Evolutionary conservation across 2,888 invertebrate species (phyloP).

Genomic region (Aphodius sticticus): DNA sequence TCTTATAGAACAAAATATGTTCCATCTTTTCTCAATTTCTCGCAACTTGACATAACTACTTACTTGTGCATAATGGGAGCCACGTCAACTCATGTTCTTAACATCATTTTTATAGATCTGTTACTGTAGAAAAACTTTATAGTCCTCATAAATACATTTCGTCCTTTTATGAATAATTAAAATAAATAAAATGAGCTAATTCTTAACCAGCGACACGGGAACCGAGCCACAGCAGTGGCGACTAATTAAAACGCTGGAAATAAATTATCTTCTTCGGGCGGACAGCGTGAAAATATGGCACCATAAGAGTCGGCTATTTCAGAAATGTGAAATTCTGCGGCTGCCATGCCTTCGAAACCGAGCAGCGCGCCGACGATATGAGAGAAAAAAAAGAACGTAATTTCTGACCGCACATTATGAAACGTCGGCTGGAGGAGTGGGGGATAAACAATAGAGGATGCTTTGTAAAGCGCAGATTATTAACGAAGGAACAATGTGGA

Average conservation of each 20-base stretch:
- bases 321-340: neutral
- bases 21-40: no score
- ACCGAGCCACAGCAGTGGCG: neutral
- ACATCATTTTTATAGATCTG: neutral
- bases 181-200: constrained; percentile 4
- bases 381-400: neutral
- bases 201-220: constrained; percentile 4
- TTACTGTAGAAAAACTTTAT: neutral
- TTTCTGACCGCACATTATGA: neutral
- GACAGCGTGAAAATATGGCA: constrained; percentile 4
- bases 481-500: neutral
- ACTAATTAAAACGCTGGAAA: neutral
- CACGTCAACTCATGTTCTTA: no score
- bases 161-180: neutral
- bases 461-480: neutral
- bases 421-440: neutral
- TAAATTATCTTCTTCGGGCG: neutral
- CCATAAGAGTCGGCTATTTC: neutral
- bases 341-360: neutral
- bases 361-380: neutral
- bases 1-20: no score
- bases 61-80: no score
- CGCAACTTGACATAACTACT: no score
- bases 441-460: constrained; percentile 4
- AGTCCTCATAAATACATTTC: neutral